Base-by-base conservation (phyloP, 35 echinoderm and acorn worm genomes). In the Chiridota heheva region DNA sequence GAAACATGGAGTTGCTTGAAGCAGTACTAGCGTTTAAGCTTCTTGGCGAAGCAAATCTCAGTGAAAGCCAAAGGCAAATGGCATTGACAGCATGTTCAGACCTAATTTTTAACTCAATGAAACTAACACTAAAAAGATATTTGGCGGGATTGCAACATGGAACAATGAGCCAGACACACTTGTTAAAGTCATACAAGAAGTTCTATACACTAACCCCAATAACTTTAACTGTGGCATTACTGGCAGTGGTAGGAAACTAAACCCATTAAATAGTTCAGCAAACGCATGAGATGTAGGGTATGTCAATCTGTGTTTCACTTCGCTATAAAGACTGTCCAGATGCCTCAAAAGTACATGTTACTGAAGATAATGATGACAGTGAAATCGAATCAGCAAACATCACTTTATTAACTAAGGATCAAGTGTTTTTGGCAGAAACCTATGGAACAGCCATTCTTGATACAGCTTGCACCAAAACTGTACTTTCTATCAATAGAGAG, bases 11-110 rank as follows among this genome's bases (percentile, higher is more conserved):
- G 33, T 48, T 83, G 18, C 80, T 65, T 20, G 64, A 83, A 29
- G 64, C 46, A 2, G 80, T 83, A 5, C 63, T 83, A 29, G 80
- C 80, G 18, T 83, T 83, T 40, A 83, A 83, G 33, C 47, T 83
- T 5, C 56, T 70, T 40, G 46, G 58, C 37, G 41, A 42, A 0
- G 32, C 80, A 31, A 63, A 63, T 45, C 45, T 83, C n/a, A 30
- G 25, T 1, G 31, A 70, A 8, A 70, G 27, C 27, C 42, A 70
- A 29, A 29, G 63, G 29, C 80, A 83, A 26, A 31, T 83, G 36
- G 79, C 42, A 10, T 31, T 82, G 38, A 82, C 79, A 7, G 79
- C 79, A 0, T 82, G 61, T 46, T 13, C 37, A 66, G 59, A 59
- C 44, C 28, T 80, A 39, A 36, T 39, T 80, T 80, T 60, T 80